Evolutionary conservation across 2,797 vertebrate genomes (phyloP), one percentile per base, ranked within the genome.

Genomic region (Diglossa cyanea): DNA sequence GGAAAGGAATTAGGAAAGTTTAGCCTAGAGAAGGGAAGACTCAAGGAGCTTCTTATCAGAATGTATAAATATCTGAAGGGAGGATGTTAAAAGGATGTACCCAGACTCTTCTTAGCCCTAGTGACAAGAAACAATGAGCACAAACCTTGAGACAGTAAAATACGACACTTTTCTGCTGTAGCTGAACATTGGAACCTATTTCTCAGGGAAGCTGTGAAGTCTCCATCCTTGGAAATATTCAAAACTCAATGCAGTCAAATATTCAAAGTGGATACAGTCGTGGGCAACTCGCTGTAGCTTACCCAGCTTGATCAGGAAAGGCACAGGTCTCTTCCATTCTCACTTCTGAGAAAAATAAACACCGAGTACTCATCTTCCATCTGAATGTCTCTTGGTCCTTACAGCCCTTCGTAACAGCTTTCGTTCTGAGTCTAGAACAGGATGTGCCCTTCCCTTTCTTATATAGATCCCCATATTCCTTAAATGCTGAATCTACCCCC

Each of bases 341-440:
- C 50, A 26, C 7, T 35, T 50, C 35, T 48, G 24, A 60, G 31
- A 55, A 50, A 72, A 28, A 31, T 40, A 21, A 88, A 35, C n/a
- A 53, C 35, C 1, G 0, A 53, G 35, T 62, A n/a, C 10, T 76
- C 44, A 51, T 17, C 4, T 72, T 75, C 19, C 1, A 1, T 45
- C n/a, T 37, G 31, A 60, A 11, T 65, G 8, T 25, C 57, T 81
- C 44, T 75, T 45, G 8, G 25, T 45, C 17, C 37, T 53, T 66
- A 8, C 4, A 28, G 17, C 51, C 19, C 70, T 57, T 74, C 14
- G 12, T 18, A 61, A 48, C 18, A 82, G 45, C 20, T 70, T 88
- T 51, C 31, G 24, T 60, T 85, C 51, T 73, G 61, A 55, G 61
- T 53, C 42, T 57, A 53, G 66, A 74, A 70, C 15, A 7, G 30